Percentiles rank a stretch among this genome's conserved stretches.
Evolutionary conservation across 2,113 vertebrate species (phyloP).

Genomic region (Acrocephalus arundinaceus): DNA sequence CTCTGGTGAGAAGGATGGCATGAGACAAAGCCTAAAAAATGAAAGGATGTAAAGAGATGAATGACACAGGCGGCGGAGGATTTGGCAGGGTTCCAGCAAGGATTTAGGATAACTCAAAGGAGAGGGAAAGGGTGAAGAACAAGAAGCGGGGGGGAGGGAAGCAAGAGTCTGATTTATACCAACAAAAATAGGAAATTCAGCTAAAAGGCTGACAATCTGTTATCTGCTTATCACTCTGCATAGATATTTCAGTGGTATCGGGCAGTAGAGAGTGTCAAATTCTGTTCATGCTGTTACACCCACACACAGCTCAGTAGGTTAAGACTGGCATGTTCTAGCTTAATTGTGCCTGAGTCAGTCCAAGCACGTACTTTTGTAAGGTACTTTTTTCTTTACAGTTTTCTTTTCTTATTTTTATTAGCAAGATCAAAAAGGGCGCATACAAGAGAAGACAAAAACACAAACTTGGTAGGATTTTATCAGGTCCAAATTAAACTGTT

Average conservation of each 20-base stretch:
- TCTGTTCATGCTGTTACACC: slow-evolving; percentile 61
- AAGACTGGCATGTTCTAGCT: slow-evolving; percentile 36
- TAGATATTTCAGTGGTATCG: slow-evolving; percentile 62
- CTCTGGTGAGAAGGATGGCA: slow-evolving; percentile 5
- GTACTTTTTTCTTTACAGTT: slow-evolving; percentile 37
- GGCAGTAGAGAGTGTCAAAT: slow-evolving; percentile 67
- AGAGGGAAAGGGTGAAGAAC: slow-evolving; percentile 51
- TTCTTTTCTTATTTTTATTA: slow-evolving; percentile 56
- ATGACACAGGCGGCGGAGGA: slow-evolving; percentile 24
- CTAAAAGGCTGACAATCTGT: slow-evolving; percentile 72
- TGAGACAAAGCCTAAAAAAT: slow-evolving; percentile 41
- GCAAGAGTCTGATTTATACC: slow-evolving; percentile 49
- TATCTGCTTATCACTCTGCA: slow-evolving; percentile 66
- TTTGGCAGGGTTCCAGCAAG: slow-evolving; percentile 41
- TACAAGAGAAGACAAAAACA: slow-evolving; percentile 30
- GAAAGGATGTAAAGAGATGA: slow-evolving; percentile 43
- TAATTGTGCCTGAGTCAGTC: slow-evolving; percentile 53
- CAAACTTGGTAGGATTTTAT: slow-evolving; percentile 37
- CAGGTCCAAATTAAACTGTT: slow-evolving; percentile 46
- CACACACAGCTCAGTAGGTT: slow-evolving; percentile 54
- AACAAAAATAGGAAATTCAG: slow-evolving; percentile 67
- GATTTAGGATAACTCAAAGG: slow-evolving; percentile 53
- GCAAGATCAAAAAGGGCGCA: slow-evolving; percentile 19
- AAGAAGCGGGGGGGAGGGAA: background rate
- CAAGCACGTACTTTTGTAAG: slow-evolving; percentile 47